Base-by-base conservation (phyloP, 23 tunicate species). In the Ascidia mentula region DNA sequence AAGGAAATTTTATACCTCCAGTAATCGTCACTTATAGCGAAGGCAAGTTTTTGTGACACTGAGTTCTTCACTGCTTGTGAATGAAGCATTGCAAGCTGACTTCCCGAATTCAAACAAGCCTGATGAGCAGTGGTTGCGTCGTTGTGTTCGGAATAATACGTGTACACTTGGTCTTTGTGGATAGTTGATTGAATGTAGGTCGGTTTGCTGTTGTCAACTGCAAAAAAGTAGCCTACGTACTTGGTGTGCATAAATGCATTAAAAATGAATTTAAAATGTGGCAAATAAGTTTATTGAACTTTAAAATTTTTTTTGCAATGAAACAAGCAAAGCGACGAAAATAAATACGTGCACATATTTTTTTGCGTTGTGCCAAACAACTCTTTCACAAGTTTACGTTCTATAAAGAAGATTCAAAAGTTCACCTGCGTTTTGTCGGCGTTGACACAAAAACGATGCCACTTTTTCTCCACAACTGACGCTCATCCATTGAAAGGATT, bases 401-500 rank as follows among this genome's bases (percentile, higher is more conserved):
- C 15, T 42, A 42, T 15, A 15, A 12, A 9, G 15, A 9, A 42
- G 15, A 15, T 42, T 42, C 53, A 42, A 42, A 42, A n/a, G n/a
- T n/a, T 15, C 15, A 42, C 53, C 53, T 42, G 53, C 15, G 20
- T 65, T 24, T 13, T 65, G 31, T 26, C 32, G 31, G 24, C 32
- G 37, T 34, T 70, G 38, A 36, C 74, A 70, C 18, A 70, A 22
- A 70, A 70, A 70, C 38, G 38, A 35, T 34, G 38, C 74, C 1
- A 32, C 38, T 70, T 70, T 34, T 34, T 70, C 38, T 34, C 74
- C 74, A 70, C 74, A 70, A 30, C 74, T 70, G 5, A 33, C 74
- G 30, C 38, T 34, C 74, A 33, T 34, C 74, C 74, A 70, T 35
- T 22, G n/a, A 22, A 35, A 35, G 35, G 65, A 53, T 6, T 26